Conservation (phyloP, 2,113 vertebrate species). For the Platichthys stellatus region DNA sequence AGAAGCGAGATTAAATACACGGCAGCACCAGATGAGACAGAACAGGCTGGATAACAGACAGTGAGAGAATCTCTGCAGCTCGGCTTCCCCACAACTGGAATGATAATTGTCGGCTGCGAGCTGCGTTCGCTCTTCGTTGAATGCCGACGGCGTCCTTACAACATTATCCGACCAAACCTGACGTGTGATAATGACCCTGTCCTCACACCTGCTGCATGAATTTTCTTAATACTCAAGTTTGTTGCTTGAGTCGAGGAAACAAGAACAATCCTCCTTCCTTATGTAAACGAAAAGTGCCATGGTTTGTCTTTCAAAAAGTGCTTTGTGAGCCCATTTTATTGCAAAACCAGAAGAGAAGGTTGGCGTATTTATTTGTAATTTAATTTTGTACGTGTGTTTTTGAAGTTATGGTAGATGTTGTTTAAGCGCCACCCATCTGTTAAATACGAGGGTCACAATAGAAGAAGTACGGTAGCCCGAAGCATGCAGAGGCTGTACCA, state of each 20-base stretch:
- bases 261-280: conserved; percentile 4
- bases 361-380: conserved; percentile 64
- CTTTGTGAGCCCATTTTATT: conserved; percentile 41
- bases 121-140: conserved; percentile 26
- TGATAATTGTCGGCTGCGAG: conserved; percentile 36
- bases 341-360: conserved; percentile 26
- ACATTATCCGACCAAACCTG: conserved; percentile 36
- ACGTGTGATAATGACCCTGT: conserved; percentile 22
- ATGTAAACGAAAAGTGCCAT: conserved; percentile 57
- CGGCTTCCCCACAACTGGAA: conserved; percentile 35
- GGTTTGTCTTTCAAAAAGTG: conserved; percentile 31
- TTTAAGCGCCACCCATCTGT: conserved; percentile 31
- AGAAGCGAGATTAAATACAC: conserved; percentile 41
- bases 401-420: conserved; percentile 47
- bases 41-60: conserved; percentile 20
- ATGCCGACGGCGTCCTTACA: conserved; percentile 24
- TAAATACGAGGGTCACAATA: neutral
- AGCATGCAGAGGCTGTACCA: conserved; percentile 63
- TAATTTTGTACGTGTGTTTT: conserved; percentile 57
- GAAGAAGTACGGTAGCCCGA: conserved; percentile 55
- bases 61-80: conserved; percentile 15
- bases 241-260: conserved; percentile 20
- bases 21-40: conserved; percentile 11
- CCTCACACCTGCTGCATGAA: conserved; percentile 58
- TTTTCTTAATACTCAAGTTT: conserved; percentile 38